phyloP scores from a whole-genome alignment of 1,140 invertebrate species.

The Pomacea maculata region DNA sequence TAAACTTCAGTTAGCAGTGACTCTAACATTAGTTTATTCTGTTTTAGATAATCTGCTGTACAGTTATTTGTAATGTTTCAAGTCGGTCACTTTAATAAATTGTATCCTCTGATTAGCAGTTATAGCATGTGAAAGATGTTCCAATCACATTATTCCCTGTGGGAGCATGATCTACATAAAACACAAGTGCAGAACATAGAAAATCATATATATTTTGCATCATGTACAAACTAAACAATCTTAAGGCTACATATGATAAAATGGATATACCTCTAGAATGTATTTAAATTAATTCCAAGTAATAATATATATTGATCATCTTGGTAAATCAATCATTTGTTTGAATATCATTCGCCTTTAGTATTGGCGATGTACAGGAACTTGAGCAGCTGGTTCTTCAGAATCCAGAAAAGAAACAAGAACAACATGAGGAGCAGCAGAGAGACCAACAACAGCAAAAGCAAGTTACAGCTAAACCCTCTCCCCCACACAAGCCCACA shows the following conservation, averaged over 20 bases:
- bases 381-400: constrained; percentile 12
- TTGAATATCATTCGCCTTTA: not conserved
- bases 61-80: too few relatives aligned
- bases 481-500: constrained; percentile 4
- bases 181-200: not conserved
- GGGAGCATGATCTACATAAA: too few relatives aligned
- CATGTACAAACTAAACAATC: not conserved
- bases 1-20: too few relatives aligned
- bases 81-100: too few relatives aligned
- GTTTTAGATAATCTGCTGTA: too few relatives aligned
- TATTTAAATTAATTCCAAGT: not conserved
- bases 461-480: not conserved
- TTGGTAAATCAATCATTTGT: not conserved
- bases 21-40: too few relatives aligned
- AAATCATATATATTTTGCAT: not conserved
- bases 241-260: not conserved
- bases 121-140: too few relatives aligned
- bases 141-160: too few relatives aligned
- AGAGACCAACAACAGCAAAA: not conserved
- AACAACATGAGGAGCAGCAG: not conserved
- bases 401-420: not conserved
- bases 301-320: not conserved
- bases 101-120: too few relatives aligned
- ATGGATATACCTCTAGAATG: not conserved
- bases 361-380: constrained; percentile 17